These are phyloP conservation scores for Hemicrepidius hirtus DNA, from an alignment of 2,888 invertebrate species.

Conservation along the genomic window DNA sequence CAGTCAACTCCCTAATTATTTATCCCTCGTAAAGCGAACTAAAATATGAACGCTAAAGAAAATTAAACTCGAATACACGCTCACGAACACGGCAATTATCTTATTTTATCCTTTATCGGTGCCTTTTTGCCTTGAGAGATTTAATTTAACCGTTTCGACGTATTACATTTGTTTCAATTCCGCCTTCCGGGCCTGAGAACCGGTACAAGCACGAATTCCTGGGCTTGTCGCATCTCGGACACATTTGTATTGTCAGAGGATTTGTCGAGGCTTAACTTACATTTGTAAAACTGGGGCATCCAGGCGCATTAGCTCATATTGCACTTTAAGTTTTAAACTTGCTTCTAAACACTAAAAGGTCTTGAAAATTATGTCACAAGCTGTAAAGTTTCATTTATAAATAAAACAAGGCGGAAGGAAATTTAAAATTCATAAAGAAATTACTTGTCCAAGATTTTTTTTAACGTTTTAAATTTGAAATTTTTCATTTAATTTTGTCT, in stretches of 20 bases:
- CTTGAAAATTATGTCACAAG: background rate
- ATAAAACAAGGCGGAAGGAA: too few relatives aligned
- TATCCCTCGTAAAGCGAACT: conserved; percentile 35
- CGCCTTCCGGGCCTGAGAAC: conserved; percentile 36
- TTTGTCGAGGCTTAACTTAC: conserved; percentile 26
- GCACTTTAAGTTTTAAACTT: background rate
- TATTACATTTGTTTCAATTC: conserved; percentile 43
- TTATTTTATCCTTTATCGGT: conserved; percentile 45
- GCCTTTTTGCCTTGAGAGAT: conserved; percentile 35
- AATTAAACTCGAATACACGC: conserved; percentile 43
- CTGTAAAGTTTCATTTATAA: too few relatives aligned
- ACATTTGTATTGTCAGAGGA: conserved; percentile 38
- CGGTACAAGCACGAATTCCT: conserved; percentile 30
- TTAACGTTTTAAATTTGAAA: too few relatives aligned
- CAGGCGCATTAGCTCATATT: background rate
- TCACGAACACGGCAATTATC: conserved; percentile 41
- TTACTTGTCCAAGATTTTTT: too few relatives aligned
- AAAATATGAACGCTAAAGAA: conserved; percentile 38
- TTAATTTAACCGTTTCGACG: conserved; percentile 44
- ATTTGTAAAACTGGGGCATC: conserved; percentile 26
- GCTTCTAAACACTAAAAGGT: background rate
- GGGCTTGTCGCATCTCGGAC: conserved; percentile 33
- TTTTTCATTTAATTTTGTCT: too few relatives aligned
- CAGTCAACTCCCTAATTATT: background rate
- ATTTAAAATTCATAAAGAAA: too few relatives aligned